phyloP scores from a whole-genome alignment of 1,140 invertebrate species.

The Gryon sp. region DNA sequence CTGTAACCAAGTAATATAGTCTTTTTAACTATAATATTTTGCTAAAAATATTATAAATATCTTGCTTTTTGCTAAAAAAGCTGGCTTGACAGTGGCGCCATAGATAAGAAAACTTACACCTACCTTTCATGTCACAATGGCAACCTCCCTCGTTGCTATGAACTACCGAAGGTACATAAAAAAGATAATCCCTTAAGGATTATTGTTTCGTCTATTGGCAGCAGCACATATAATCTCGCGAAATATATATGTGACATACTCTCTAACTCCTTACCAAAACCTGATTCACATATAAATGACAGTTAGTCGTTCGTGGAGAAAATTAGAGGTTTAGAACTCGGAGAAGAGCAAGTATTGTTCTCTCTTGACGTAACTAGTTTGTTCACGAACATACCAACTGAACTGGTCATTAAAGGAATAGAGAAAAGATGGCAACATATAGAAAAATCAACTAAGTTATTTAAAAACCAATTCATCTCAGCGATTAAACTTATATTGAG shows the following conservation, averaged over 20 bases:
- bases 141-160: constrained; percentile 19
- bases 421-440: constrained; percentile 2
- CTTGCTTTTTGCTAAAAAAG: too few relatives aligned
- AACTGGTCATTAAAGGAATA: constrained; percentile 2
- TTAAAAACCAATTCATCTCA: neutral
- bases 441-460: neutral
- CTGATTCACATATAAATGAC: constrained; percentile 8
- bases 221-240: neutral
- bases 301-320: constrained; percentile 11
- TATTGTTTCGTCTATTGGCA: constrained; percentile 21
- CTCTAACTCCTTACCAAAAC: neutral
- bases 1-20: too few relatives aligned
- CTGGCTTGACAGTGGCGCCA: too few relatives aligned
- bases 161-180: constrained; percentile 19
- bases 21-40: too few relatives aligned
- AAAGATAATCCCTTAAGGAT: constrained; percentile 9
- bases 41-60: too few relatives aligned
- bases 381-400: constrained; percentile 7
- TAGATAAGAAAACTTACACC: too few relatives aligned
- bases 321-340: too few relatives aligned
- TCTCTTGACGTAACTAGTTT: constrained; percentile 9
- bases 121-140: constrained; percentile 7
- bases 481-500: constrained; percentile 3
- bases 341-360: neutral
- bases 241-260: neutral